These are phyloP conservation scores for Siniperca undulata DNA, from an alignment of 2,797 vertebrate genomes.

Conservation along the genomic window DNA sequence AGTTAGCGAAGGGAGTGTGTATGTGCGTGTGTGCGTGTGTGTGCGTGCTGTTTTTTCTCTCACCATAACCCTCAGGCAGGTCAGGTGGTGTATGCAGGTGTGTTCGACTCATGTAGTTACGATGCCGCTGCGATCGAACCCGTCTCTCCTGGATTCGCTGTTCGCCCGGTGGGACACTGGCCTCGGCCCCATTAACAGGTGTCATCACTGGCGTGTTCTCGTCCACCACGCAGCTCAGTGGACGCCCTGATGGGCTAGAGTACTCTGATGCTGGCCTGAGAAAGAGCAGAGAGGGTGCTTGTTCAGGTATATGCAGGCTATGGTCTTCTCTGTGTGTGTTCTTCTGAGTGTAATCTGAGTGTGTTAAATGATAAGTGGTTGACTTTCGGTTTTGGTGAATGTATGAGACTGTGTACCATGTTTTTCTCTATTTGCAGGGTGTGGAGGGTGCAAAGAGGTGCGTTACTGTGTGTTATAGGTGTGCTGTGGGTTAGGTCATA, in stretches of 20 bases:
- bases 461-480: background rate
- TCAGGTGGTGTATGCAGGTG: conserved; percentile 95
- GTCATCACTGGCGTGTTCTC: conserved; percentile 93
- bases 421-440: conserved; percentile 2
- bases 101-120: conserved; percentile 97
- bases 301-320: background rate
- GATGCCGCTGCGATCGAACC: conserved; percentile 93
- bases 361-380: background rate
- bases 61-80: conserved; percentile 95
- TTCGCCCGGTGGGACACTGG: conserved; percentile 88
- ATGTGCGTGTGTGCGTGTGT: background rate
- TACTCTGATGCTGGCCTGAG: conserved; percentile 93
- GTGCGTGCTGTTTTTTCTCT: conserved; percentile 43
- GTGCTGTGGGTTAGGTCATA: background rate
- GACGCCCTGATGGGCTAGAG: conserved; percentile 92
- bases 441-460: background rate
- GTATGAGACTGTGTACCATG: background rate
- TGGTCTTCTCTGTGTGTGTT: background rate
- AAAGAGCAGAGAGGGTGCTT: background rate
- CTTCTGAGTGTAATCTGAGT: background rate
- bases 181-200: conserved; percentile 91
- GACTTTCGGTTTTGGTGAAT: background rate
- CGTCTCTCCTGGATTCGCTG: conserved; percentile 91
- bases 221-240: conserved; percentile 94
- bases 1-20: background rate